Conservation (phyloP, 1,140 invertebrate species). For the Vanessa tameamea region DNA sequence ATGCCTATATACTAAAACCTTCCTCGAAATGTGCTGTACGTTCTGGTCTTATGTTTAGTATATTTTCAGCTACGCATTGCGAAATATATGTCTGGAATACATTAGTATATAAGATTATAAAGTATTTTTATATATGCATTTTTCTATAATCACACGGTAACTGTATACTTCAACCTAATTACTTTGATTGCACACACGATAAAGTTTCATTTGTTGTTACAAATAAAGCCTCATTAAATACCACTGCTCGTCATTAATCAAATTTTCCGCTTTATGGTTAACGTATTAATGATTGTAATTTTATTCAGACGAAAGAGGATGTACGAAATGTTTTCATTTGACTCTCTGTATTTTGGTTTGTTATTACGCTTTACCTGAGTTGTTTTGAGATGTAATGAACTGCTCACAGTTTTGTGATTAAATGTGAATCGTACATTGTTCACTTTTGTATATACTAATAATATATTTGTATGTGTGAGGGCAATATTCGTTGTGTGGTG, state of each 20-base stretch:
- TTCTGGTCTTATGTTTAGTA: no score
- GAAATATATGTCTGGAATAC: no score
- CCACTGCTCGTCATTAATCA: slow-evolving; percentile 33
- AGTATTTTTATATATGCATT: no score
- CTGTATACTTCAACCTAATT: slow-evolving; percentile 9
- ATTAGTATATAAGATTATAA: no score
- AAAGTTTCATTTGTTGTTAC: slow-evolving; percentile 23
- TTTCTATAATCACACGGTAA: background rate
- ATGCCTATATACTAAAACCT: no score
- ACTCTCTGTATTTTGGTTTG: slow-evolving; percentile 20
- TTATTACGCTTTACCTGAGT: slow-evolving; percentile 14
- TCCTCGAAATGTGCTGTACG: no score
- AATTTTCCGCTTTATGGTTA: slow-evolving; percentile 30
- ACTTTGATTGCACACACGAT: slow-evolving; percentile 2
- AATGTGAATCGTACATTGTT: slow-evolving; percentile 2
- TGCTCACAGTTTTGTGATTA: slow-evolving; percentile 12
- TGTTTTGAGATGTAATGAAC: slow-evolving; percentile 19
- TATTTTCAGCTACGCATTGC: no score
- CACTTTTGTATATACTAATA: background rate
- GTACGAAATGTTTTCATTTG: slow-evolving; percentile 21
- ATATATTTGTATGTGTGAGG: background rate
- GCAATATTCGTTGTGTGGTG: background rate
- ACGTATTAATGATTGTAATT: slow-evolving; percentile 40
- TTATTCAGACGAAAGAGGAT: slow-evolving; percentile 30
- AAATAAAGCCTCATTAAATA: slow-evolving; percentile 31